Evolutionary conservation across 2,113 vertebrate genomes (phyloP).

Genomic region (Aspidoscelis tigris): DNA sequence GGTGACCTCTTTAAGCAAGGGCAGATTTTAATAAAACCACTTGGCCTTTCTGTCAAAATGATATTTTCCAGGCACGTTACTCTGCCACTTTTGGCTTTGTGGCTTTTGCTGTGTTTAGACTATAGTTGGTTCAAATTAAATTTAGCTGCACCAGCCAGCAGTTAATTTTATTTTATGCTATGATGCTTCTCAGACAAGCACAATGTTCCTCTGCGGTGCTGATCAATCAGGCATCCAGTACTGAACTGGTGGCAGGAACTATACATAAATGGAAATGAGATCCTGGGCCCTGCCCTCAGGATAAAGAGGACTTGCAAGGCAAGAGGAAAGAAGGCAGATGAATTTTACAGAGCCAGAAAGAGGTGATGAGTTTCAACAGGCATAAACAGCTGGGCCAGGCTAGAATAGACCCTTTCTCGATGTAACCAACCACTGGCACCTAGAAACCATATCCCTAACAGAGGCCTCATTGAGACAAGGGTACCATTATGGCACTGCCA

Average conservation of each 20-base stretch:
- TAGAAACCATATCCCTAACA: no score
- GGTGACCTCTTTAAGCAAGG: neutral
- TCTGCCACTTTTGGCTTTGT: neutral
- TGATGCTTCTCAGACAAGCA: neutral
- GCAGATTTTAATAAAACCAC: slow-evolving; percentile 4
- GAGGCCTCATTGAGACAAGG: no score
- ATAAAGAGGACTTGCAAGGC: neutral
- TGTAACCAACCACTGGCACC: no score
- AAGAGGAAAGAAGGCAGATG: neutral
- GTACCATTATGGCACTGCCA: no score
- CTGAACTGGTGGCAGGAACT: neutral
- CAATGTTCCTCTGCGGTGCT: neutral
- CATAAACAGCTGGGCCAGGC: no score
- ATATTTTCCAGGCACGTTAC: neutral
- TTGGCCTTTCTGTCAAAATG: neutral
- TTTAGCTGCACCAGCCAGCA: neutral
- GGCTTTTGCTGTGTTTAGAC: neutral
- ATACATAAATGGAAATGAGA: neutral
- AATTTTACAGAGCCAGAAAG: neutral
- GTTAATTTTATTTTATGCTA: neutral
- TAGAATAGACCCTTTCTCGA: no score
- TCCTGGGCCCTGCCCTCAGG: neutral
- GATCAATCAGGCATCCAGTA: neutral
- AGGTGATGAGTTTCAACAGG: neutral
- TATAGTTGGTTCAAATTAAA: neutral